Evolutionary conservation across 2,888 invertebrate genomes (phyloP), one percentile per base, ranked within the genome.

Genomic region (Drosophila kambysellisi): DNA sequence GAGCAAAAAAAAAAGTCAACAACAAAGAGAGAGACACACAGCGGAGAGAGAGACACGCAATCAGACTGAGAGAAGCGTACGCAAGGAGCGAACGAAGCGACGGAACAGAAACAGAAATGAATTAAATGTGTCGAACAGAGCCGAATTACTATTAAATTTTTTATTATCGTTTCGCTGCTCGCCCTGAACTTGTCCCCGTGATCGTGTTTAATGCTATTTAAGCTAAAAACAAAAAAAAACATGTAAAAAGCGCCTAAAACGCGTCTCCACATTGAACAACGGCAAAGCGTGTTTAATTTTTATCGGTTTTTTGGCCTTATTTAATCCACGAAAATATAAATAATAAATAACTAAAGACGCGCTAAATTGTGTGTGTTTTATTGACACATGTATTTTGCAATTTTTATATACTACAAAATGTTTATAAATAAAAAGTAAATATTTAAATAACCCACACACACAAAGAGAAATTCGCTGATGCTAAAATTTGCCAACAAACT

Each of bases 351-450:
- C 33, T 67, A 70, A 63, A 64, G 37, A 62, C 65, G 60, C 79
- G 71, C 69, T 54, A 66, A 76, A 77, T 50, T 67, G 68, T 71
- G 69, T 76, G 65, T 69, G 67, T 70, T 79, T 82, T 84, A 76
- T 76, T 82, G 67, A 81, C 88, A 79, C 70, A 71, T 70, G 75
- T 63, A 72, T 83, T 70, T 81, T 78, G 78, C 78, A 77, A 77
- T 81, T 86, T 79, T 72, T 69, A 83, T 83, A 73, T 66, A 75
- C 70, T 84, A 79, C 79, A 78, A 81, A 88, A 82, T 82, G 78
- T 88, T 85, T 88, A 86, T 88, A 86, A 86, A 89, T 86, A 86
- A 85, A 88, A 76, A 88, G 78, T 88, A 82, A 89, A 89, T 85
- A 83, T 81, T 82, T 30, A 75, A 81, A 76, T 64, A 67, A 39